These are phyloP conservation scores for Schizopygopsis pylzovi DNA, from an alignment of 2,797 vertebrate species.

Conservation along the genomic window DNA sequence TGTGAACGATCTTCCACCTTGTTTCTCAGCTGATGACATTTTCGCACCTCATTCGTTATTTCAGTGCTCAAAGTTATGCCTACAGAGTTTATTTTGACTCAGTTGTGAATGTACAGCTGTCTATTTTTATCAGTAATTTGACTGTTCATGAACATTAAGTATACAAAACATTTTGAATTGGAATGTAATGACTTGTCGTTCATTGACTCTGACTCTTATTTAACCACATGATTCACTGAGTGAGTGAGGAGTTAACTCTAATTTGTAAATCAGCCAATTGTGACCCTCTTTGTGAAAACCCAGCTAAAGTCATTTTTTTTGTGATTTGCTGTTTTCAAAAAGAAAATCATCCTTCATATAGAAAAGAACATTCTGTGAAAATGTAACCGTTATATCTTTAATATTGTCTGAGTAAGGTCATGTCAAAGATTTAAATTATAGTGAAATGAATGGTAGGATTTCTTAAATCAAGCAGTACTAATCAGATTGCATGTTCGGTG, in stretches of 20 bases:
- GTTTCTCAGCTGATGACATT: neutral
- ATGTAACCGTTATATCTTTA: too few species aligned
- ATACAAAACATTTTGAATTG: neutral
- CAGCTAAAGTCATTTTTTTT: too few species aligned
- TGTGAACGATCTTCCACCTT: neutral
- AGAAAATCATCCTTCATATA: too few species aligned
- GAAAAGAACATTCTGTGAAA: too few species aligned
- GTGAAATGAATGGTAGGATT: too few species aligned
- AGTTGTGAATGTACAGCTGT: neutral
- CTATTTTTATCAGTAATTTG: neutral
- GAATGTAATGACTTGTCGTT: neutral
- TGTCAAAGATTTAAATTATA: too few species aligned
- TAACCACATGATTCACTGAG: neutral
- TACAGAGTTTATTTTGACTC: neutral
- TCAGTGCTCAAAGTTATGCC: neutral
- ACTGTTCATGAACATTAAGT: neutral
- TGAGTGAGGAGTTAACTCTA: neutral
- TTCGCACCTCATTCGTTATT: slow-evolving; percentile 9
- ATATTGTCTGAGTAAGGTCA: too few species aligned
- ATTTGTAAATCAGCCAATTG: neutral
- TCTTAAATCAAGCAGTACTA: neutral
- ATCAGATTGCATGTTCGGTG: neutral
- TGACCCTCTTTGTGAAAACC: too few species aligned
- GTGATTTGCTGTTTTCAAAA: too few species aligned
- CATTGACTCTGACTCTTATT: neutral